A percentile compares a stretch with the other conserved stretches of the same genome.
phyloP scores from a whole-genome alignment of 2,888 invertebrate genomes.

The Erpobdella octoculata region DNA sequence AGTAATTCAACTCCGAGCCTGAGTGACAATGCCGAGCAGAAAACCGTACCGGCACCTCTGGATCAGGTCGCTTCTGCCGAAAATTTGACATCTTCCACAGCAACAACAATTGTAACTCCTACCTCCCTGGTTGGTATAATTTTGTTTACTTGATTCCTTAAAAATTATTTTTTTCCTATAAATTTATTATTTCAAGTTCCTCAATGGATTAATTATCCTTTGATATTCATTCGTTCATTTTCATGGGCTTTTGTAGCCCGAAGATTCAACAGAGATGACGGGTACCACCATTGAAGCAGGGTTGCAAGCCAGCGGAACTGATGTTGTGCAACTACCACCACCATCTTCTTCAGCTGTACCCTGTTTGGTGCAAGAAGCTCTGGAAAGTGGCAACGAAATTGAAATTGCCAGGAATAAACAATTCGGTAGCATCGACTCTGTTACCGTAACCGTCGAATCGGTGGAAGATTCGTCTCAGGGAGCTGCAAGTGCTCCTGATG shows the following conservation, averaged over 20 bases:
- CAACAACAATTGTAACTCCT: background rate
- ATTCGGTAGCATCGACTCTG: background rate
- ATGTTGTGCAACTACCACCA: background rate
- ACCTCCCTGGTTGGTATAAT: background rate
- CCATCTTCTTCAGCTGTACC: background rate
- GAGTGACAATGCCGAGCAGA: conserved; percentile 67
- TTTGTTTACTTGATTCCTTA: background rate
- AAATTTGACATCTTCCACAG: conserved; percentile 60
- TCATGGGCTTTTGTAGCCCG: too few relatives aligned
- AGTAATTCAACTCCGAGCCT: conserved; percentile 90
- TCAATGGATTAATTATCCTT: too few relatives aligned
- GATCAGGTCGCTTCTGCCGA: conserved; percentile 93
- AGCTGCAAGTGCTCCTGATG: background rate
- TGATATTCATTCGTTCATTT: too few relatives aligned
- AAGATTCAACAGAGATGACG: too few relatives aligned
- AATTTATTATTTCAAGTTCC: too few relatives aligned
- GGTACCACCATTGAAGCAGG: too few relatives aligned
- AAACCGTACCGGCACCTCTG: conserved; percentile 72
- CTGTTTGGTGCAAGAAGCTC: background rate
- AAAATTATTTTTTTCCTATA: background rate
- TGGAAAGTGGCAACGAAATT: background rate
- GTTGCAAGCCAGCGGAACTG: too few relatives aligned
- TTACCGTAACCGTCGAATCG: conserved; percentile 5
- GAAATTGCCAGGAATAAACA: too few relatives aligned
- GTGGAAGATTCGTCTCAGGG: background rate